Evolutionary conservation across 2,888 invertebrate genomes (phyloP).

Genomic region (Athalia circularis): DNA sequence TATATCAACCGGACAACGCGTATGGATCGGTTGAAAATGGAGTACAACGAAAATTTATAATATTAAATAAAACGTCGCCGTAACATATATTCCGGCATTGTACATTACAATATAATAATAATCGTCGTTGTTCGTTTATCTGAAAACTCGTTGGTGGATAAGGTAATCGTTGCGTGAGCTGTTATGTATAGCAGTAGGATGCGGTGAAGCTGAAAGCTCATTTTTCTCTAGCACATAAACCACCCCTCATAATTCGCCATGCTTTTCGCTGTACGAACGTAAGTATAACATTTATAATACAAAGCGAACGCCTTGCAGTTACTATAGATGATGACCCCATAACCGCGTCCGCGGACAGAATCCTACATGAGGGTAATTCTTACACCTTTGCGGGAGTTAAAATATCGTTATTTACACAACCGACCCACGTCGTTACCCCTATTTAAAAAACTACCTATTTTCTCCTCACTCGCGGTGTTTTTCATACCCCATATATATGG

Average conservation of each 20-base stretch:
- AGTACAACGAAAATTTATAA: no score
- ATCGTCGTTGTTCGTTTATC: conserved; percentile 57
- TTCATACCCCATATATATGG: no score
- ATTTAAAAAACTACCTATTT: background rate
- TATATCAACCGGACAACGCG: no score
- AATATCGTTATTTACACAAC: conserved; percentile 6
- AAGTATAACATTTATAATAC: background rate
- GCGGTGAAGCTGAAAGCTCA: conserved; percentile 53
- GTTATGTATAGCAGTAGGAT: background rate
- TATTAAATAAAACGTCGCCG: no score
- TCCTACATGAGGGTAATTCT: no score
- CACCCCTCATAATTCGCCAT: conserved; percentile 27
- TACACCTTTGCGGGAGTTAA: background rate
- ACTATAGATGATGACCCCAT: no score
- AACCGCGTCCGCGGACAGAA: no score
- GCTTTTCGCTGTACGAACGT: no score
- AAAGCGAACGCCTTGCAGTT: background rate
- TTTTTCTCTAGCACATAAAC: conserved; percentile 28
- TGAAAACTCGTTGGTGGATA: conserved; percentile 62
- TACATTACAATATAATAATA: no score
- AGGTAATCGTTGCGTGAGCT: conserved; percentile 65
- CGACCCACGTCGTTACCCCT: conserved; percentile 8
- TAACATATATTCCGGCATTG: no score
- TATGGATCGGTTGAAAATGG: no score
- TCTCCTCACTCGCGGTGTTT: background rate